Percentiles rank a stretch among this genome's conserved stretches.
These are phyloP conservation scores for Sebastes aleutianus DNA, from an alignment of 2,797 vertebrate genomes.

Conservation along the genomic window DNA sequence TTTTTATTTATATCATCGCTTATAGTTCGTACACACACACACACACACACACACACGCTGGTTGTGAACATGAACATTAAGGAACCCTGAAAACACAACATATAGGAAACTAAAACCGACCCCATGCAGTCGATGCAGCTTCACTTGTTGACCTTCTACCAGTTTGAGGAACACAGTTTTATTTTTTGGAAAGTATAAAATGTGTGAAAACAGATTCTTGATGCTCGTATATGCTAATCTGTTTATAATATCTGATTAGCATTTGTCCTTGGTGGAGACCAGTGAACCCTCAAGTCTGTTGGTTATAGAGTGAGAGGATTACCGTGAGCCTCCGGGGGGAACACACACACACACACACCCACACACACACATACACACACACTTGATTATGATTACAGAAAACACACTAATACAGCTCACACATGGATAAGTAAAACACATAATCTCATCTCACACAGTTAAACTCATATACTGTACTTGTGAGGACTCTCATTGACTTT, in stretches of 20 bases:
- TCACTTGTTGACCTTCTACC: neutral
- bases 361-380: neutral
- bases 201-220: slow-evolving; percentile 1
- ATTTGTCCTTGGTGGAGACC: slow-evolving; percentile 37
- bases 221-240: slow-evolving; percentile 16
- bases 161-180: neutral
- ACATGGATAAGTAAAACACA: neutral
- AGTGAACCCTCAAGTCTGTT: slow-evolving; percentile 17
- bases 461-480: neutral
- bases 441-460: neutral
- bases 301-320: slow-evolving; percentile 8
- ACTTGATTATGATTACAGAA: neutral
- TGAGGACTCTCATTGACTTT: neutral
- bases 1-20: neutral
- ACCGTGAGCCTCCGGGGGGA: neutral
- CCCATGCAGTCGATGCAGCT: neutral
- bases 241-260: slow-evolving; percentile 32
- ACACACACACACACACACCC: no score
- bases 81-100: neutral
- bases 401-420: neutral
- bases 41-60: no score
- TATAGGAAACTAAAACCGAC: neutral
- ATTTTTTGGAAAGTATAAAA: neutral
- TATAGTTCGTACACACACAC: neutral
- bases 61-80: neutral